Evolutionary conservation across 2,797 vertebrate genomes (phyloP).

Genomic region (Garrulus glandarius): DNA sequence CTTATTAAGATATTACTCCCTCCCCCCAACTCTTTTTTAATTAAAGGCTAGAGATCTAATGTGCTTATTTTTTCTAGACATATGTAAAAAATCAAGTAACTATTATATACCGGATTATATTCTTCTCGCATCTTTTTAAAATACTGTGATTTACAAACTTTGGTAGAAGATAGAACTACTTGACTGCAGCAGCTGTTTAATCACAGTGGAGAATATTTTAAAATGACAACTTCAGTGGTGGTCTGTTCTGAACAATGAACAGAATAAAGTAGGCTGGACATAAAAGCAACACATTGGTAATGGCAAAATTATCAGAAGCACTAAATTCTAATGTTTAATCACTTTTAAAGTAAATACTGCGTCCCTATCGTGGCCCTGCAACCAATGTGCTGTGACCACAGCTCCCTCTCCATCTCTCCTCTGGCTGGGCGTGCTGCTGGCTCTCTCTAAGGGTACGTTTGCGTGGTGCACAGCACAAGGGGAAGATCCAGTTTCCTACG

Average conservation of each 20-base stretch:
- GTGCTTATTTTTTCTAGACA: constrained; percentile 54
- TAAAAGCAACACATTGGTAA: background rate
- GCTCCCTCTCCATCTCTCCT: background rate
- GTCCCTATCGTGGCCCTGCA: background rate
- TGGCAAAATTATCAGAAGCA: background rate
- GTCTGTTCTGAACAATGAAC: background rate
- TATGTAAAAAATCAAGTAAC: constrained; percentile 70
- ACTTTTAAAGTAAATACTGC: background rate
- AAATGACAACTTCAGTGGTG: constrained; percentile 16
- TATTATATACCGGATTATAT: constrained; percentile 22
- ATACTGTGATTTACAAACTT: constrained; percentile 1
- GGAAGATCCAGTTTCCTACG: background rate
- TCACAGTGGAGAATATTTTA: constrained; percentile 33
- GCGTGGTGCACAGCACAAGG: background rate
- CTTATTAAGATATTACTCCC: constrained; percentile 67
- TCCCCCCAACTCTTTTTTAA: constrained; percentile 67
- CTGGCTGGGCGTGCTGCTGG: background rate
- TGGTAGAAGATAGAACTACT: constrained; percentile 15
- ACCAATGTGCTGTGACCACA: background rate
- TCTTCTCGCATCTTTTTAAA: constrained; percentile 21
- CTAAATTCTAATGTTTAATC: background rate
- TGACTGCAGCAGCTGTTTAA: constrained; percentile 23
- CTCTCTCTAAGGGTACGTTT: background rate
- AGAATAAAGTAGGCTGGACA: background rate
- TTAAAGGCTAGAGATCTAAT: constrained; percentile 71